Percentiles rank a stretch among this genome's conserved stretches.
Evolutionary conservation across 2,113 vertebrate species (phyloP).

Genomic region (Anthoscopus minutus): DNA sequence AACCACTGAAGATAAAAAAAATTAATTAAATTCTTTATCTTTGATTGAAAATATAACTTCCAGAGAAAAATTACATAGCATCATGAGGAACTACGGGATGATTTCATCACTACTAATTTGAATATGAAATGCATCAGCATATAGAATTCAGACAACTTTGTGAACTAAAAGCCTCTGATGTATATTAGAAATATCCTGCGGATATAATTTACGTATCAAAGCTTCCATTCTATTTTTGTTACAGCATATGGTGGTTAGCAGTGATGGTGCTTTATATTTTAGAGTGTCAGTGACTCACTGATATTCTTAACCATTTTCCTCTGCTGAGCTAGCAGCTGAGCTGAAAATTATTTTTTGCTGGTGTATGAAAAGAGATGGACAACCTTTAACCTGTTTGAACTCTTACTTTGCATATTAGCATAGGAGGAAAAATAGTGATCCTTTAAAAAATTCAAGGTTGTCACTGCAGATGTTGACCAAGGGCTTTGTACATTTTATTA

Average conservation of each 20-base stretch:
- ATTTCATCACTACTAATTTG: constrained; percentile 68
- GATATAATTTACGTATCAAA: constrained; percentile 67
- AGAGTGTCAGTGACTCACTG: neutral
- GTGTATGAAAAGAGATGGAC: neutral
- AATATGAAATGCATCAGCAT: constrained; percentile 58
- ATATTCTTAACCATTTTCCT: neutral
- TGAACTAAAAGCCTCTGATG: constrained; percentile 67
- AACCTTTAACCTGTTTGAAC: neutral
- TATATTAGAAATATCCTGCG: constrained; percentile 58
- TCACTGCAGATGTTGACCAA: neutral
- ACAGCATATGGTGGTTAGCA: constrained; percentile 16
- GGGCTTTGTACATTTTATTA: neutral
- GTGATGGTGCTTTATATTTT: neutral
- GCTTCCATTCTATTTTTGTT: constrained; percentile 55
- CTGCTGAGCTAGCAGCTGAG: neutral
- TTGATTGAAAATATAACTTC: constrained; percentile 64
- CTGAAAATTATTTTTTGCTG: neutral
- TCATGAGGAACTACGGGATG: constrained; percentile 55
- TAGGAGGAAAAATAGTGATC: neutral
- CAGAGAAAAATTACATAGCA: constrained; percentile 53
- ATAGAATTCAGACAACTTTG: constrained; percentile 50
- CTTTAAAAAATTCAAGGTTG: neutral
- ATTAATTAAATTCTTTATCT: constrained; percentile 72
- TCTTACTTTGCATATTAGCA: neutral
- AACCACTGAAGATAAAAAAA: constrained; percentile 42